Evolutionary conservation across 2,888 invertebrate species (phyloP), one percentile per base, ranked within the genome.

Genomic region (Malacosoma neustria): DNA sequence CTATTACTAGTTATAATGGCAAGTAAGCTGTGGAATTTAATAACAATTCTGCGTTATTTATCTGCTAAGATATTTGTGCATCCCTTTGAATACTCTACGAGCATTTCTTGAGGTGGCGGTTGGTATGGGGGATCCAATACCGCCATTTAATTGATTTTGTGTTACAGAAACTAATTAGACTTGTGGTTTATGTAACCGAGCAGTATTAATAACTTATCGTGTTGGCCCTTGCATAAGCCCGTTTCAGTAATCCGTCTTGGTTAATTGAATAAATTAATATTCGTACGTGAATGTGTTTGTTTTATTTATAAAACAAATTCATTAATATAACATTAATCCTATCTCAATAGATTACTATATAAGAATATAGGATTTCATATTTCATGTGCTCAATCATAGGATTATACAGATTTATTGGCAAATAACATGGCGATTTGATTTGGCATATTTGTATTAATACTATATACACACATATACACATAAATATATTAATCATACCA

Each of bases 71-170:
- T 53, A 49, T 57, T 57, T 54, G 64, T 61, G 61, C 56, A 58
- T 60, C 65, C 72, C 71, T 74, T 72, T 73, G 68, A 72, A 68
- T 67, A 51, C 53, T 60, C 54, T 46, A 49, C 48, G 57, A 72
- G 61, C 66, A 69, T 69, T 76, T 71, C 73, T 73, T 69, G 72
- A 61, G 71, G 70, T 68, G 73, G 73, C 61, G 76, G 75, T 67
- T 49, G 44, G 45, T n/a, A n/a, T n/a, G n/a, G n/a, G 43, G 45
- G 60, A 68, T 58, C 64, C 63, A 61, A 68, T 67, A 64, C 63
- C 62, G 54, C 62, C 72, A 73, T 80, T 79, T 74, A 77, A 82
- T 81, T 81, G 82, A 79, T 81, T 79, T 77, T 76, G 66, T 74
- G 71, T 61, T 69, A 65, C 65, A 66, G 74, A 79, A 82, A 79